Evolutionary conservation across 2,888 invertebrate species (phyloP).

Genomic region (Troides helena): DNA sequence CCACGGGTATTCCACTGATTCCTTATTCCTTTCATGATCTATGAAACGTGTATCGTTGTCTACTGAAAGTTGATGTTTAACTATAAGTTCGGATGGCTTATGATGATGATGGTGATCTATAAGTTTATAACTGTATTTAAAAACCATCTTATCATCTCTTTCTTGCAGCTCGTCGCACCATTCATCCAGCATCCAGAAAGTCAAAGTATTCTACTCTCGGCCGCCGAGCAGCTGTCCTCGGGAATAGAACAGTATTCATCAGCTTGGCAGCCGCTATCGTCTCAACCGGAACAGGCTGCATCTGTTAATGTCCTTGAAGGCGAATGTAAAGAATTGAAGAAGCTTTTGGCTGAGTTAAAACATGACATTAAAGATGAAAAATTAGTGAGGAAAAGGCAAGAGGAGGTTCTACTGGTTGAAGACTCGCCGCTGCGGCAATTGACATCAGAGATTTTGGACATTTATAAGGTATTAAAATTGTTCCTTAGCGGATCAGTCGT

Average conservation of each 20-base stretch:
- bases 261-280: conserved; percentile 43
- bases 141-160: not conserved
- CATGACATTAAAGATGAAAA: conserved; percentile 46
- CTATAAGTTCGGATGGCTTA: too few relatives aligned
- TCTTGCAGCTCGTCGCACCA: conserved; percentile 53
- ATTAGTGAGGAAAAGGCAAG: conserved; percentile 42
- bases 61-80: too few relatives aligned
- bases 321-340: conserved; percentile 39
- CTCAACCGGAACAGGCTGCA: conserved; percentile 35
- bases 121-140: not conserved
- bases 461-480: conserved; percentile 48
- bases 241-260: conserved; percentile 42
- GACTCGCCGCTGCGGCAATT: conserved; percentile 56
- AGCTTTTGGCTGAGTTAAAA: conserved; percentile 43
- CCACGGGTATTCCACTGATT: too few relatives aligned
- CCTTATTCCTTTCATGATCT: too few relatives aligned
- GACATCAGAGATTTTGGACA: conserved; percentile 54
- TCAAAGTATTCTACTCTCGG: conserved; percentile 47
- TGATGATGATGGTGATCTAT: too few relatives aligned
- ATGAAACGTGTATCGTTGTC: too few relatives aligned
- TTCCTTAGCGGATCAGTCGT: too few relatives aligned
- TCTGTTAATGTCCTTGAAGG: conserved; percentile 39
- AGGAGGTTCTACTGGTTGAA: conserved; percentile 47
- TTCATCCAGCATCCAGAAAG: conserved; percentile 52
- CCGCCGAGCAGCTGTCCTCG: conserved; percentile 45